These are phyloP conservation scores for Phortica okadai DNA, from an alignment of 2,888 invertebrate genomes.

Conservation along the genomic window DNA sequence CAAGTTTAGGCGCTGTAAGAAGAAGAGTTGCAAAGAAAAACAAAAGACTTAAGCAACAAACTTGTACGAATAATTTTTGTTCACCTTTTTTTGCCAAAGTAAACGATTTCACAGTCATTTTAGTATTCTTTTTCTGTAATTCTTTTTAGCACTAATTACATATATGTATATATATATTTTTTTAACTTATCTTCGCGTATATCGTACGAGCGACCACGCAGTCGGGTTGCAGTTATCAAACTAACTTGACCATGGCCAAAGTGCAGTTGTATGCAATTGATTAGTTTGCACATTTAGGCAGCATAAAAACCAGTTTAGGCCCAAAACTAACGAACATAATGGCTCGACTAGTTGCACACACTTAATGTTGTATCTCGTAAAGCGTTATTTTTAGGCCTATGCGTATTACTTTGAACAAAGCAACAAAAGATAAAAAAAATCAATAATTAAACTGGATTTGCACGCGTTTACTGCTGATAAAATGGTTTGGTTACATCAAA, in stretches of 20 bases:
- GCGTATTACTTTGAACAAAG: slow-evolving; percentile 7
- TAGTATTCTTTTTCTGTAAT: background rate
- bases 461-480: slow-evolving; percentile 21
- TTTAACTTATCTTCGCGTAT: background rate
- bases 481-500: slow-evolving; percentile 9
- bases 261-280: slow-evolving; percentile 22
- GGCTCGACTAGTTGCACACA: background rate
- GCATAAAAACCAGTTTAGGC: slow-evolving; percentile 17
- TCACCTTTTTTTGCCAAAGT: slow-evolving; percentile 53
- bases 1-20: slow-evolving; percentile 71
- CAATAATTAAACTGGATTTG: slow-evolving; percentile 17
- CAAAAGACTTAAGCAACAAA: slow-evolving; percentile 45
- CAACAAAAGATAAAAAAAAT: background rate
- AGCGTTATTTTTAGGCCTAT: slow-evolving; percentile 19
- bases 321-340: slow-evolving; percentile 20
- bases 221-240: slow-evolving; percentile 23
- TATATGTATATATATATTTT: background rate
- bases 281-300: slow-evolving; percentile 12
- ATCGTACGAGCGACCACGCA: background rate
- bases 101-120: slow-evolving; percentile 57
- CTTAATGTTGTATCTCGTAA: background rate
- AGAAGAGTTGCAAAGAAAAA: slow-evolving; percentile 12
- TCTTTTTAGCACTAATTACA: background rate
- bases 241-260: slow-evolving; percentile 24
- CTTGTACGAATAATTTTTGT: slow-evolving; percentile 34